Conservation (phyloP, 2,113 vertebrate species). For the Opisthocomus hoazin region DNA sequence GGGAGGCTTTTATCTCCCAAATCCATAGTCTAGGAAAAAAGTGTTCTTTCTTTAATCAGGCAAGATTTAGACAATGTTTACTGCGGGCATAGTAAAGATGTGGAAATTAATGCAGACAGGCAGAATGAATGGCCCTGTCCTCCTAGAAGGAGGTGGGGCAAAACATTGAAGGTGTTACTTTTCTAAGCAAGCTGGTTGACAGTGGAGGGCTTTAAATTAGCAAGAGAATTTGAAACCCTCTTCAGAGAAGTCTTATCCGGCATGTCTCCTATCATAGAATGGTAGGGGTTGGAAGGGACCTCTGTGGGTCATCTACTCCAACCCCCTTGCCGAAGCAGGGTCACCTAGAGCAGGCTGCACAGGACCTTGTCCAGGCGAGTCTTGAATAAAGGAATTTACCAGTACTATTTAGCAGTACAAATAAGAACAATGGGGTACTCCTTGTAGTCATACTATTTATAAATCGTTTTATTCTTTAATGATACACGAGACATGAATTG, state of each 20-base stretch:
- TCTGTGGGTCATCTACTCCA: too few relatives aligned
- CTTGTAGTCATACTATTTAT: conserved; percentile 50
- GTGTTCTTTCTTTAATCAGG: not conserved
- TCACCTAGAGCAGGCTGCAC: too few relatives aligned
- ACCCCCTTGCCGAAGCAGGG: too few relatives aligned
- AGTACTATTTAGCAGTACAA: not conserved
- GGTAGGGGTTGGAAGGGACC: too few relatives aligned
- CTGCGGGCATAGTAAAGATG: not conserved
- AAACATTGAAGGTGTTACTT: not conserved
- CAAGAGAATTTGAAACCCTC: not conserved
- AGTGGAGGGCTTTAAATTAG: not conserved
- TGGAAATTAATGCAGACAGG: not conserved
- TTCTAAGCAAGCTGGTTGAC: not conserved
- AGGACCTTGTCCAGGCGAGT: too few relatives aligned
- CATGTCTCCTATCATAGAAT: fast-evolving
- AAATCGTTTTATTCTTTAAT: not conserved
- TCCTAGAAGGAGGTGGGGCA: not conserved
- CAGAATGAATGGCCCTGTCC: not conserved
- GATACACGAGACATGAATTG: conserved; percentile 5
- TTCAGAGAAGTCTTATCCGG: conserved; percentile 1
- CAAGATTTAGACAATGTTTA: not conserved
- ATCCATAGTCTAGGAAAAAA: not conserved
- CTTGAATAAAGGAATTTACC: too few relatives aligned
- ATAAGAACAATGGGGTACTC: conserved; percentile 41
- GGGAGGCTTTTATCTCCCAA: not conserved